Base-by-base conservation (phyloP, 2,888 invertebrate species). In the Drosophila limbata region DNA sequence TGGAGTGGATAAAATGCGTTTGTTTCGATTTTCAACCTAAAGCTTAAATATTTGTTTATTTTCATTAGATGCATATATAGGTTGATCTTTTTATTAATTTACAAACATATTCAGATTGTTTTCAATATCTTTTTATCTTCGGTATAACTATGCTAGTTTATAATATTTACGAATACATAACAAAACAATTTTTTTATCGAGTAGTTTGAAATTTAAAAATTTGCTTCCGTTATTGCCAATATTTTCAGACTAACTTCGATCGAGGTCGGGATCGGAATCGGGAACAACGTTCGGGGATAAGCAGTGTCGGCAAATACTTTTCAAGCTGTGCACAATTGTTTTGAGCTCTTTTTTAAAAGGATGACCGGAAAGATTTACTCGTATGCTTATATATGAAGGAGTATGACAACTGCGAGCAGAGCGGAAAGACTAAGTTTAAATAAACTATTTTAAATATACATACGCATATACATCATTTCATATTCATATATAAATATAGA, bases 91-190 rank as follows among this genome's bases (percentile, higher is more conserved):
- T 82, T 78, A 85, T 78, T 84, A 65, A 74, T 84, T 80, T 87
- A 88, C 88, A 84, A 79, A 85, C 71, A 81, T 86, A 74, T 71
- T 65, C 55, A 64, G 73, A 76, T 75, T 63, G 31, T 47, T 60
- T 65, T 65, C 59, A 63, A 64, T 67, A 56, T 78, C 66, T 75
- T 52, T 59, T 65, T 69, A 40, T 66, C 56, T 61, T 60, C 50
- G 47, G 52, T 66, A 42, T 71, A 79, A 74, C 64, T 81, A 75
- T 55, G 57, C 83, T 84, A 85, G 48, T 64, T 66, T 72, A 81
- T 73, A 69, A 83, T 69, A 74, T 69, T 81, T 80, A 86, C 77
- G 76, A 81, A 86, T 86, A 84, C 72, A 88, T 88, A 88, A 84
- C 88, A 84, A 83, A 82, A 84, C 84, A 84, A 73, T 83, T 81